Base-by-base conservation (phyloP, 2,888 invertebrate genomes). In the Synanthedon myopaeformis region DNA sequence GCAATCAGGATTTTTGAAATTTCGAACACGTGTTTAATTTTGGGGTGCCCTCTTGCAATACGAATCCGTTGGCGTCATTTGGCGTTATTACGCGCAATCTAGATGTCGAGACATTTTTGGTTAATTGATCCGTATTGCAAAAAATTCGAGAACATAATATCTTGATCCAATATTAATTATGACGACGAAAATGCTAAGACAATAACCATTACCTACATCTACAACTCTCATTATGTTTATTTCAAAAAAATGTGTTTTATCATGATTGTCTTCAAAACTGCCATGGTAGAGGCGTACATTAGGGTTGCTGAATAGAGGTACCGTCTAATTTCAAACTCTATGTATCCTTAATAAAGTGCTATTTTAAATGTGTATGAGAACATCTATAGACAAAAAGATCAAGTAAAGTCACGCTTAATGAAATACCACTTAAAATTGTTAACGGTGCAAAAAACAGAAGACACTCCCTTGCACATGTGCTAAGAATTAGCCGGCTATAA, bases 11-110 rank as follows among this genome's bases (percentile, higher is more conserved):
- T 80, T 84, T 85, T 82, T 80, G 69, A 74, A 82, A 78, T 72
- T 78, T 76, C 63, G 80, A 79, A 81, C 87, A 86, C 85, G 86
- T 85, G 87, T 83, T 84, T 80, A 78, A 77, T 77, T 82, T 79
- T 73, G 69, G 64, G 64, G 73, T 79, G 83, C 79, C 74, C 73
- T 67, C 35, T 73, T 70, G 84, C 79, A 82, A 85, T 74, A 63
- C 65, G 83, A 86, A 67, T 72, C 82, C 71, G 50, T 57, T 57
- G 57, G 64, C 59, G 63, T 67, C 61, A 70, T 68, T 57, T 57
- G 57, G 64, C 59, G 63, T 67, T 61, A 70, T 68, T 66, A 67
- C 62, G 61, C 58, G 58, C 59, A 59, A 61, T 45, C 45, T 45
- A 45, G 45, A 49, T 52, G 52, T 56, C 45, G 56, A 35, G 52